Evolutionary conservation across 2,113 vertebrate species (phyloP), one percentile per base, ranked within the genome.

Genomic region (Hippoglossus stenolepis): DNA sequence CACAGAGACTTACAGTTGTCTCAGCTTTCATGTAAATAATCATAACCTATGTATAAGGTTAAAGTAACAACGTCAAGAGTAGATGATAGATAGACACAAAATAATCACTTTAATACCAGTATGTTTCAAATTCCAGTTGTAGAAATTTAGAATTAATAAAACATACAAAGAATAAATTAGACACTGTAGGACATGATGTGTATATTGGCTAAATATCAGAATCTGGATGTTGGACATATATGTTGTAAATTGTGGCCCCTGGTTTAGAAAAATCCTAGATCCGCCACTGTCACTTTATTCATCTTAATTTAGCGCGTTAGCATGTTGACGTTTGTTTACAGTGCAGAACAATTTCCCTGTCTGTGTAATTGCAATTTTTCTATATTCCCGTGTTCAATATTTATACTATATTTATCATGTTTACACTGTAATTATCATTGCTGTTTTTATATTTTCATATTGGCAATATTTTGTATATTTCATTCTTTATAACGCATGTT

Each of bases 11-110:
- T 13, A 10, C 21, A 31, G 31, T 7, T 31, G n/a, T 54, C 24
- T 77, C 64, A 31, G 68, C 13, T 75, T 38, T 62, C 12, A 26
- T 20, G 35, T 58, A 24, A 35, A 65, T 78, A 3, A 31, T 35
- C 15, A 5, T 54, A 3, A 7, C 49, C 17, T 13, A 56, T 23
- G 13, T n/a, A n/a, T 6, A n/a, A 20, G 14, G 20, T 9, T n/a
- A 2, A 20, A 53, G 51, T 53, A 53, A 20, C 20, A n/a, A 20
- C 7, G 12, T 8, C 51, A 2, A n/a, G 14, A 9, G 0, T 8
- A 54, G 40, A 13, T 43, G 12, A 43, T 43, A 13, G 40, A 43
- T 43, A 43, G 8, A 38, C 35, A 9, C 8, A 38, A 38, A 38
- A 38, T 38, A 38, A 38, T 10, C 35, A 9, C 35, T 38, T 38